Evolutionary conservation across 2,113 vertebrate species (phyloP), one percentile per base, ranked within the genome.

Genomic region (Apteryx mantelli): DNA sequence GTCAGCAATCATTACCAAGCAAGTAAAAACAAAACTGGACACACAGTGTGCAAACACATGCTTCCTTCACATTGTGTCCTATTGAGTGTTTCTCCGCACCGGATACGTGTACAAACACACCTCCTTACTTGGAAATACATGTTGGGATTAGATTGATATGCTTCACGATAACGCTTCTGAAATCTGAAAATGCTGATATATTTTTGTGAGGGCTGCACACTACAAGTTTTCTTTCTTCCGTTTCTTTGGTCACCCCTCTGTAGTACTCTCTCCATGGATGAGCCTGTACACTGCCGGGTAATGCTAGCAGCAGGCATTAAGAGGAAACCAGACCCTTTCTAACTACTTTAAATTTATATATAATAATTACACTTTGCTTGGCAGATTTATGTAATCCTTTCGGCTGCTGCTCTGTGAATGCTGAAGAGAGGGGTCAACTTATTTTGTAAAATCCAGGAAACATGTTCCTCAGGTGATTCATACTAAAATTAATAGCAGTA

Each of bases 31-130:
- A 80, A 14, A 50, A 50, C 30, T 55, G 34, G 32, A 58, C 3
- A n/a, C 9, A n/a, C 3, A 42, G 19, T 3, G 1, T 32, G 52
- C 52, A 85, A 84, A 79, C 22, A 20, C 14, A 7, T 2, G 12
- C 3, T 53, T 73, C 34, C 48, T 65, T 30, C 5, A 2, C 11
- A 13, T 44, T 73, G 46, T 36, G 42, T 7, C 32, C 7, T 4
- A 53, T 13, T 0, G 0, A 73, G 34, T 5, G 86, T 85, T 82
- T 26, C 30, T 81, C 30, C 1, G 0, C 9, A 18, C 22, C 22
- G 52, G 21, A 19, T 11, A 40, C 73, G 73, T 63, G n/a, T 46
- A 61, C 25, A 82, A 75, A 73, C 12, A 3, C 34, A 63, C 40
- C 38, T 30, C 10, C 7, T 60, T 86, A 46, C 7, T 38, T 56